phyloP scores from a whole-genome alignment of 2,113 vertebrate genomes.

The Corydoras sp. region DNA sequence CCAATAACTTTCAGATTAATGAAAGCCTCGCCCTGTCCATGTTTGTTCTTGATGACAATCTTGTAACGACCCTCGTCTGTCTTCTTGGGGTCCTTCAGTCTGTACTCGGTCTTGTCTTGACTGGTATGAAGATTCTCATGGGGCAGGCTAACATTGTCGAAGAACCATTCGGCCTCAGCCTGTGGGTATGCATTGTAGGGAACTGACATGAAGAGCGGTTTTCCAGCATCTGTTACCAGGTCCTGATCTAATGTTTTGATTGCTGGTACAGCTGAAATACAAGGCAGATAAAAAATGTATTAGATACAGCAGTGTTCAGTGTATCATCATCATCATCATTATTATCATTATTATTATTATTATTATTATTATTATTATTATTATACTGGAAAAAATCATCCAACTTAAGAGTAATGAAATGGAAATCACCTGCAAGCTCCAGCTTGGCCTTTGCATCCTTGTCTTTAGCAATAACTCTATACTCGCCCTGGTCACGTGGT shows the following conservation, averaged over 20 bases:
- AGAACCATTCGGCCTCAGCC: constrained; percentile 89
- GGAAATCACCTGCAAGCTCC: constrained; percentile 83
- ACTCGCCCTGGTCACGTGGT: constrained; percentile 93
- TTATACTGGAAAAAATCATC: no score
- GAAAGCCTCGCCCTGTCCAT: constrained; percentile 87
- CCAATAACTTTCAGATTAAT: constrained; percentile 90
- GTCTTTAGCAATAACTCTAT: constrained; percentile 89
- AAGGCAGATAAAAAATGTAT: no score
- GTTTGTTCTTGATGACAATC: constrained; percentile 85
- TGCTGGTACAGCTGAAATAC: constrained; percentile 76
- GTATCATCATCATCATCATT: no score
- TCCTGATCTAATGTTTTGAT: constrained; percentile 90
- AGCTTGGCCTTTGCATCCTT: constrained; percentile 96
- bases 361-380: no score
- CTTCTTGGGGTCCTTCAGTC: constrained; percentile 82
- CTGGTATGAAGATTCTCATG: constrained; percentile 80
- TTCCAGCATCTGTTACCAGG: constrained; percentile 87
- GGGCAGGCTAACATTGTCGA: constrained; percentile 70
- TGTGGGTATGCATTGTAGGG: constrained; percentile 91
- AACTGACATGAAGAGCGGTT: constrained; percentile 84
- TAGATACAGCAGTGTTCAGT: no score
- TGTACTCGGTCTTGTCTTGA: constrained; percentile 79
- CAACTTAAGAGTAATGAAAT: not conserved
- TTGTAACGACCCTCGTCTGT: constrained; percentile 84
- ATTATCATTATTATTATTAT: no score